Evolutionary conservation across 1,140 invertebrate genomes (phyloP).

Genomic region (Protaetia brevitarsis): DNA sequence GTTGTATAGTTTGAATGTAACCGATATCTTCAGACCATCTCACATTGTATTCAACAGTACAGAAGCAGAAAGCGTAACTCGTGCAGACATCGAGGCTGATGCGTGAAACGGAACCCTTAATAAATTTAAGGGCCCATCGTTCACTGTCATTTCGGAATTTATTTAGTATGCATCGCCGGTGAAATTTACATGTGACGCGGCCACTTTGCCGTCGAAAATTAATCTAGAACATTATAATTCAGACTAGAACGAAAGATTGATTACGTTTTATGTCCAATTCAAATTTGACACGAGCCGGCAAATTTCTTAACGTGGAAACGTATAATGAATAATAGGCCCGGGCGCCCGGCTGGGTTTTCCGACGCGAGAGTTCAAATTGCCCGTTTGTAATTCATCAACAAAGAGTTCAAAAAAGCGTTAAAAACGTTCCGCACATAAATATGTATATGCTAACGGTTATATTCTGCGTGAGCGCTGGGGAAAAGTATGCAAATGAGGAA

Average conservation of each 20-base stretch:
- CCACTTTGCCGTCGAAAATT: background rate
- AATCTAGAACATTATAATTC: background rate
- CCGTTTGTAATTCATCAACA: slow-evolving; percentile 14
- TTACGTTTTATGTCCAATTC: background rate
- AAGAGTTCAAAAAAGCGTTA: slow-evolving; percentile 12
- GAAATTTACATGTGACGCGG: background rate
- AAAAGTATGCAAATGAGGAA: slow-evolving; percentile 9
- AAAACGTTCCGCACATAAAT: slow-evolving; percentile 6
- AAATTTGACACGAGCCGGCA: background rate
- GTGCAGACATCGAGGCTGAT: too few species aligned
- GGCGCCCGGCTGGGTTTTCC: background rate
- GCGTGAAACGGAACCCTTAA: too few species aligned
- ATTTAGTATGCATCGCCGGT: background rate
- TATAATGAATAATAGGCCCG: background rate
- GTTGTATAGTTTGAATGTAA: too few species aligned
- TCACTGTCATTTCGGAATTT: background rate
- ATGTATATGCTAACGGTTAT: slow-evolving; percentile 4
- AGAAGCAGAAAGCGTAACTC: too few species aligned
- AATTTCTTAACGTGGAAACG: background rate
- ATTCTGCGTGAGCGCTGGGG: slow-evolving; percentile 3
- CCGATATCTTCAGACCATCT: too few species aligned
- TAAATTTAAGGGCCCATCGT: too few species aligned
- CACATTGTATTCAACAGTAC: too few species aligned
- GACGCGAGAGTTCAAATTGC: background rate
- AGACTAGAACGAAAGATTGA: background rate